Evolutionary conservation across 2,113 vertebrate genomes (phyloP).

Genomic region (Zosterops hypoxanthus): DNA sequence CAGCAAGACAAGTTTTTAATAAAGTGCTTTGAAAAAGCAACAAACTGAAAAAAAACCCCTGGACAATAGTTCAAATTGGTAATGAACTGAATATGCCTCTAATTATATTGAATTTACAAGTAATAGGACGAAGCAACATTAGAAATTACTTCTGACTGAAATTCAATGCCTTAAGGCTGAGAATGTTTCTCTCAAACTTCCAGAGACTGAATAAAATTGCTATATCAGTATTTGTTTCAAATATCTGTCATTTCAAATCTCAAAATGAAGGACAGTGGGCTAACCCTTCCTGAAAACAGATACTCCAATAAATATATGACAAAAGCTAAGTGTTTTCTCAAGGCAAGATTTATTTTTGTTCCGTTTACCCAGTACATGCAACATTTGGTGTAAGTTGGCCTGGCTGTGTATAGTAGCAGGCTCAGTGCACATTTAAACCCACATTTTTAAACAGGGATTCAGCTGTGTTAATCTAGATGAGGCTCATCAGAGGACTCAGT

Average conservation of each 20-base stretch:
- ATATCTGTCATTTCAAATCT: slow-evolving; percentile 57
- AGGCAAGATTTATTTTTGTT: slow-evolving; percentile 16
- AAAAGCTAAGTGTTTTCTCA: slow-evolving; percentile 11
- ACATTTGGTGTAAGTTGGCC: neutral
- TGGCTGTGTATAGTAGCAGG: neutral
- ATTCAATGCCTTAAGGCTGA: slow-evolving; percentile 67
- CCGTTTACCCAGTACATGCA: neutral
- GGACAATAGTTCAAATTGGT: slow-evolving; percentile 71
- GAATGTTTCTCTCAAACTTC: slow-evolving; percentile 55
- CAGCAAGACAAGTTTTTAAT: slow-evolving; percentile 74
- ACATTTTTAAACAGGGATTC: neutral
- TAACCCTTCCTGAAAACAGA: slow-evolving; percentile 48
- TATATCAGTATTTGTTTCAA: slow-evolving; percentile 63
- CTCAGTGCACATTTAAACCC: neutral
- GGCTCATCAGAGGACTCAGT: neutral
- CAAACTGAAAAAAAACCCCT: slow-evolving; percentile 54
- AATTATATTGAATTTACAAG: slow-evolving; percentile 80
- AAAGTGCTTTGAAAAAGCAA: slow-evolving; percentile 75
- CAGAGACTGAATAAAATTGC: slow-evolving; percentile 44
- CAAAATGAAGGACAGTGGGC: slow-evolving; percentile 5
- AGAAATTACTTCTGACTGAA: slow-evolving; percentile 76
- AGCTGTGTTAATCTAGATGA: neutral
- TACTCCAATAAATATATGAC: slow-evolving; percentile 34
- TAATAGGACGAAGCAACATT: slow-evolving; percentile 66
- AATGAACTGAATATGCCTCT: slow-evolving; percentile 76